These are phyloP conservation scores for Pterophyllum scalare DNA, from an alignment of 2,113 vertebrate species.

Conservation along the genomic window DNA sequence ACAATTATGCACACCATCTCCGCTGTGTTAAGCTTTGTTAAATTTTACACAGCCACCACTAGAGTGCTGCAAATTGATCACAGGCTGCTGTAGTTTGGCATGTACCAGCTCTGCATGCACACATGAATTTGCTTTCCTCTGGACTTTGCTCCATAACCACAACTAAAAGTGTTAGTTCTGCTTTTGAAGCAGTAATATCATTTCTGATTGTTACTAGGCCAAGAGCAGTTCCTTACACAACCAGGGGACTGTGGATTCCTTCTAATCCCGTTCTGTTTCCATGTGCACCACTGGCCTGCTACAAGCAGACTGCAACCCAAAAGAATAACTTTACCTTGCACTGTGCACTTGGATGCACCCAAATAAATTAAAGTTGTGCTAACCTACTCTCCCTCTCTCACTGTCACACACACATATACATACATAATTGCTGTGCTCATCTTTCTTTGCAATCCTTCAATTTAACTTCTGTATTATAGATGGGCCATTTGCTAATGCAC, in stretches of 20 bases:
- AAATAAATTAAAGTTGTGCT: not conserved
- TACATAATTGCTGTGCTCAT: not conserved
- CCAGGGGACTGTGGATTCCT: not conserved
- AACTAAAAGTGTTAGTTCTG: not conserved
- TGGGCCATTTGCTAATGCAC: constrained; percentile 26
- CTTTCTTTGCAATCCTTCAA: constrained; percentile 18
- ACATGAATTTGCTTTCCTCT: not conserved
- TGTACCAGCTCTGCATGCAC: not conserved
- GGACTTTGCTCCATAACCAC: not conserved
- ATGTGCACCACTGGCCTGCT: not conserved
- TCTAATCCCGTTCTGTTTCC: not conserved
- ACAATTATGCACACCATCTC: not conserved
- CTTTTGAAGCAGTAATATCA: not conserved
- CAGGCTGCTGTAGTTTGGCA: not conserved
- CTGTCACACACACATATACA: not conserved
- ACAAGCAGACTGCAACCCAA: not conserved
- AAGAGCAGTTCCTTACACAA: not conserved
- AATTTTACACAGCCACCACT: not conserved
- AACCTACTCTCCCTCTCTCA: not conserved
- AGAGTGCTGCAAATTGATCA: not conserved
- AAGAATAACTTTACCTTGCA: not conserved
- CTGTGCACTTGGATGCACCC: not conserved
- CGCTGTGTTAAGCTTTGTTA: not conserved
- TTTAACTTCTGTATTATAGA: constrained; percentile 6
- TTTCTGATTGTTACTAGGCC: constrained; percentile 1